phyloP scores from a whole-genome alignment of 2,797 vertebrate species.

The Sylvia borin region DNA sequence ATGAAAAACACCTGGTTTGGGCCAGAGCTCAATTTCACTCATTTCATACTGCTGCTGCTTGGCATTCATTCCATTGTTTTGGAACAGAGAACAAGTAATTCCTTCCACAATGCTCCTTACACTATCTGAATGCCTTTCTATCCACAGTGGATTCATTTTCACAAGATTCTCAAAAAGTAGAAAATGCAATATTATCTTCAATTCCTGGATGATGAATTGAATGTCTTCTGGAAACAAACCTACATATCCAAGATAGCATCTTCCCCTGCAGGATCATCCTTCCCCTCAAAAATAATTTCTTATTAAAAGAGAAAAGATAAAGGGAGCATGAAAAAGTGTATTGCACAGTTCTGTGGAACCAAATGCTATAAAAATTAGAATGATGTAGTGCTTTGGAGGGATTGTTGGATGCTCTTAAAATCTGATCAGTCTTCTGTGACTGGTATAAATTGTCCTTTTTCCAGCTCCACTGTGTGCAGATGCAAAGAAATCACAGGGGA shows the following conservation, averaged over 20 bases:
- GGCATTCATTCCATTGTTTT: not conserved
- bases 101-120: not conserved
- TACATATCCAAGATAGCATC: not conserved
- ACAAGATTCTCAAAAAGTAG: not conserved
- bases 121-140: not conserved
- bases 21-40: not conserved
- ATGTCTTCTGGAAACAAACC: not conserved
- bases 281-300: not conserved
- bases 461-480: not conserved
- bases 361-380: not conserved
- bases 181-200: not conserved
- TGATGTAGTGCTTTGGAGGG: not conserved
- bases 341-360: not conserved
- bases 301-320: not conserved
- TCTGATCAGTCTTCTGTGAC: not conserved
- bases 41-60: not conserved
- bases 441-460: not conserved
- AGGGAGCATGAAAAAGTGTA: not conserved
- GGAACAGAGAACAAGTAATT: not conserved
- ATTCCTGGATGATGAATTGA: not conserved
- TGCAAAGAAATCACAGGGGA: not conserved
- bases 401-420: not conserved
- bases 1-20: slow-evolving; percentile 10
- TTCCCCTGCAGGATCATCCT: not conserved
- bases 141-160: not conserved